phyloP scores from a whole-genome alignment of 2,113 vertebrate species.

The Piaya cayana region DNA sequence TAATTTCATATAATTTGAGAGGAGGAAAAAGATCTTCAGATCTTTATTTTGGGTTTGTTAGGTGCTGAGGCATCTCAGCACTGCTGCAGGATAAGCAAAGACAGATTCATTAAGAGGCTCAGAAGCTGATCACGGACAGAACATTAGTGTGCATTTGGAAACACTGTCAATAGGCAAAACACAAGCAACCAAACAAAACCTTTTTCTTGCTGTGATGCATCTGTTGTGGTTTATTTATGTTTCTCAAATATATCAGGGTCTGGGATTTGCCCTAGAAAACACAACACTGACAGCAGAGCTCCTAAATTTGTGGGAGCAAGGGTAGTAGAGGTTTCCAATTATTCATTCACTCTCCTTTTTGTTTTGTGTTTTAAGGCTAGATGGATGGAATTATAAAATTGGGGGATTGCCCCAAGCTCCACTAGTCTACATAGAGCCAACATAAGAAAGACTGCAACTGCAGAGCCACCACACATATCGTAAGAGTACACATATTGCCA shows the following conservation, averaged over 20 bases:
- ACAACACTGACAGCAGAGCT: neutral
- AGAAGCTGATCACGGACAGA: neutral
- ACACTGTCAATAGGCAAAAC: neutral
- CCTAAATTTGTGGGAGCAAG: neutral
- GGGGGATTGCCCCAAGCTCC: neutral
- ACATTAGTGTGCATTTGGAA: neutral
- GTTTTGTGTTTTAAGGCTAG: neutral
- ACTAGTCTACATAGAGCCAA: neutral
- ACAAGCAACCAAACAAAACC: neutral
- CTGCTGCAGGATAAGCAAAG: neutral
- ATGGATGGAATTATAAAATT: neutral
- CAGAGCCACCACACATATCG: fast-evolving
- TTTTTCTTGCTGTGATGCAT: neutral
- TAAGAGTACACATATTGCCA: neutral
- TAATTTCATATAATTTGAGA: neutral
- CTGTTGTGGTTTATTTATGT: neutral
- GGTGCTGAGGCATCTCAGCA: neutral
- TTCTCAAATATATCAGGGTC: neutral
- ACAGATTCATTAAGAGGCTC: neutral
- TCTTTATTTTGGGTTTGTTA: neutral
- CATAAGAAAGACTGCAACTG: neutral
- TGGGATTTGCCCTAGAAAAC: neutral
- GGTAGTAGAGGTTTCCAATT: neutral
- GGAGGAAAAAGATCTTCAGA: neutral
- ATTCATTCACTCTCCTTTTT: neutral